Conservation (phyloP, 1,140 invertebrate genomes). For the Papilio helenus region DNA sequence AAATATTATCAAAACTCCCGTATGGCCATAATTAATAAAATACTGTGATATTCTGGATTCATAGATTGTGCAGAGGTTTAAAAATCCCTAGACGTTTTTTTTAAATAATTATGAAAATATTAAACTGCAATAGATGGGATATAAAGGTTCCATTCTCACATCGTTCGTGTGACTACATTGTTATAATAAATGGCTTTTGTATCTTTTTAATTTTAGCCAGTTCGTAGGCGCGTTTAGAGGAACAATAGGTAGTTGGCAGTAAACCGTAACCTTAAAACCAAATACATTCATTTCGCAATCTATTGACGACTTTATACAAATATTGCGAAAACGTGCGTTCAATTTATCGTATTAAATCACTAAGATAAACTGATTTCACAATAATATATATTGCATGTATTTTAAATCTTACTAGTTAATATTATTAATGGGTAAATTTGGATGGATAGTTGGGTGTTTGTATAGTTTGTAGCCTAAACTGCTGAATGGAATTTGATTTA, state of each 20-base stretch:
- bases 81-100: no score
- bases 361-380: not conserved
- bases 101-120: not conserved
- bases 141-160: constrained; percentile 17
- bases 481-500: no score
- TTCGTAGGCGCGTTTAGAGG: not conserved
- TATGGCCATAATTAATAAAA: not conserved
- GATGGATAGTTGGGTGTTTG: no score
- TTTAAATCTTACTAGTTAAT: no score
- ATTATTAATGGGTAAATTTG: no score
- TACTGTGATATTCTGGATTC: no score
- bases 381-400: not conserved
- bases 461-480: no score
- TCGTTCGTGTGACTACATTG: constrained; percentile 15
- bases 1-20: not conserved
- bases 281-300: constrained; percentile 3
- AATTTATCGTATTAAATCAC: not conserved
- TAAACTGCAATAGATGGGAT: not conserved
- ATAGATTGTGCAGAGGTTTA: no score
- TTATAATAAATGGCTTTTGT: constrained; percentile 28
- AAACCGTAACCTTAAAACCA: not conserved
- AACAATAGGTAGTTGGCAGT: constrained; percentile 32
- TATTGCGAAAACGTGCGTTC: not conserved
- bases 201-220: not conserved
- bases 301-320: not conserved